phyloP scores from a whole-genome alignment of 2,113 vertebrate genomes.

The Sapajus apella region DNA sequence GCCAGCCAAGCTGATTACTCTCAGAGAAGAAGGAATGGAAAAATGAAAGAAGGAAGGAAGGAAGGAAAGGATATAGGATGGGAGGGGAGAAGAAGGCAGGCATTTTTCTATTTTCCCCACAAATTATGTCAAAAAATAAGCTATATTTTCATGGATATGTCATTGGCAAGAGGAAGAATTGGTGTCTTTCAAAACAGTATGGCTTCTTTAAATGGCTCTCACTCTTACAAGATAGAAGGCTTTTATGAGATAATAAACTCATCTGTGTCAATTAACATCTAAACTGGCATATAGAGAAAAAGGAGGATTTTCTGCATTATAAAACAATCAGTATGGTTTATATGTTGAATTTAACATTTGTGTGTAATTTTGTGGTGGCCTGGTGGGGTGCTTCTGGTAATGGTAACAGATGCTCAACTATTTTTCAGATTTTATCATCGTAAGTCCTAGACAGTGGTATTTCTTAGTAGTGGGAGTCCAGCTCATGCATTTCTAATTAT shows the following conservation, averaged over 20 bases:
- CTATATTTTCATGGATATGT: background rate
- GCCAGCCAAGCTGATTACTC: background rate
- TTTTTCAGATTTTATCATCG: conserved; percentile 20
- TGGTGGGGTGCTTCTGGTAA: conserved; percentile 14
- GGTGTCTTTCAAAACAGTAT: conserved; percentile 22
- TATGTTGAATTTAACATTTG: background rate
- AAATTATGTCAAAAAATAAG: conserved; percentile 1
- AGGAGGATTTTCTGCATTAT: background rate
- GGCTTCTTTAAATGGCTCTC: background rate
- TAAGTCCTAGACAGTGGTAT: background rate
- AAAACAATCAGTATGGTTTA: conserved; percentile 27
- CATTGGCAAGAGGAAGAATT: background rate
- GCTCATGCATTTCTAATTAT: background rate
- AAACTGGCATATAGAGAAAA: background rate
- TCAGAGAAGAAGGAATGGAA: background rate
- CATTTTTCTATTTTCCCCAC: background rate
- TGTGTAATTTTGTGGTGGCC: background rate
- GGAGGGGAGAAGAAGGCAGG: background rate
- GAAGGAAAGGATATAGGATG: background rate
- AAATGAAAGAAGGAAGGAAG: background rate
- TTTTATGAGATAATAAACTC: background rate
- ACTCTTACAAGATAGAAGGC: background rate
- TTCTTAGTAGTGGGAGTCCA: background rate
- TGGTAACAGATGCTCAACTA: background rate
- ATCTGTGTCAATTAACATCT: background rate